Percentiles rank a stretch among this genome's conserved stretches.
Evolutionary conservation across 53 echinoderm and acorn worm genomes (phyloP).

Genomic region (Crossaster papposus): DNA sequence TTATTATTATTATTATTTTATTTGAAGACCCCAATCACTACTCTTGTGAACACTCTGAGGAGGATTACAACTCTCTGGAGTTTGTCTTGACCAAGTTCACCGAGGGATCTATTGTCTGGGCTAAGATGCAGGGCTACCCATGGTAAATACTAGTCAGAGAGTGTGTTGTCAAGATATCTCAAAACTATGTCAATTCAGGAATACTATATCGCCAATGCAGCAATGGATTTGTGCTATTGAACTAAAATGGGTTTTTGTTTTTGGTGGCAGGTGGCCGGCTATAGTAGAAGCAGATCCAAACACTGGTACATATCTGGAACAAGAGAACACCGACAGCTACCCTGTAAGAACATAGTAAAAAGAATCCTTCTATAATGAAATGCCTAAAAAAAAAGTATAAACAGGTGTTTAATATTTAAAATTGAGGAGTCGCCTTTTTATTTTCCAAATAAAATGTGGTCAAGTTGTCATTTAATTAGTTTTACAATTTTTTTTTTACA

Average conservation of each 20-base stretch:
- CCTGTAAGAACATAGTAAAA: conserved; percentile 56
- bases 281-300: conserved; percentile 96
- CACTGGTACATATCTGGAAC: conserved; percentile 63
- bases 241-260: not conserved
- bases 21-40: conserved; percentile 71
- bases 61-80: conserved; percentile 73
- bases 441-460: no score
- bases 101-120: conserved; percentile 94
- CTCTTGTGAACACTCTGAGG: conserved; percentile 78
- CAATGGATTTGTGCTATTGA: no score
- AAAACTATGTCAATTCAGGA: not conserved
- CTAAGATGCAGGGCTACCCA: conserved; percentile 89
- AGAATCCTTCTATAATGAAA: no score
- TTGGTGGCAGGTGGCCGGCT: conserved; percentile 86
- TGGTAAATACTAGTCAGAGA: conserved; percentile 54
- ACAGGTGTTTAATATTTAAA: no score
- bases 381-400: no score
- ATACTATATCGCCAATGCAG: no score
- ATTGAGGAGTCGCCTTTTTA: no score
- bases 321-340: conserved; percentile 32
- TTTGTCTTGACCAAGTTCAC: conserved; percentile 90
- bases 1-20: not conserved
- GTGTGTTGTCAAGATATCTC: not conserved
- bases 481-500: not conserved
- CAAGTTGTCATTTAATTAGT: no score